Base-by-base conservation (phyloP, 1,140 invertebrate genomes). In the Ostrea edulis region DNA sequence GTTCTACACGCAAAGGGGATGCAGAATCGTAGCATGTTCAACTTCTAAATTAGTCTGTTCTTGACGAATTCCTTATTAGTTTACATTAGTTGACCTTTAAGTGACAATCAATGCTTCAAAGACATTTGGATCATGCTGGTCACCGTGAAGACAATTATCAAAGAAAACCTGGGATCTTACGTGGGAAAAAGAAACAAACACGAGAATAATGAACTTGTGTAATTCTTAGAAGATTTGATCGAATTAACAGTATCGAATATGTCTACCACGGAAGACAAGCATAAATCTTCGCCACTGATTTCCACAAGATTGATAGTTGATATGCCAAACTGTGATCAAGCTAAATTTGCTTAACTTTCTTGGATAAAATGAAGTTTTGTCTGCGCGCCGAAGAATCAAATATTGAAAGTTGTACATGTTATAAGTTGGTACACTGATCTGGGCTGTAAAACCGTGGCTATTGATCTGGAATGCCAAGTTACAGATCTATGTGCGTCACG, bases 401-500 rank as follows among this genome's bases (percentile, higher is more conserved):
- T 35, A 77, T 77, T 77, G 68, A 77, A 77, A 77, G 68, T 77
- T 77, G 68, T 77, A 29, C 68, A 25, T 29, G 68, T 25, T 77
- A 77, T 77, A 29, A 44, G 68, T 77, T 25, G 68, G 29, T 25
- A 83, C 82, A 83, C 52, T 83, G 82, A 83, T 83, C 82, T 51
- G 53, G 82, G 51, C 53, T 22, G 51, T 52, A 20, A 53, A 83
- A 54, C 82, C 44, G 14, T 29, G 51, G 86, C 51, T 87, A 87
- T 87, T 77, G 86, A 87, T 87, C 71, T 22, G 17, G 82, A 52
- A 84, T 65, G 44, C 65, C 65, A 44, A 77, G 68, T 77, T 77
- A 77, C 68, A 77, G 68, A 77, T 77, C 22, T 77, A 77, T 77
- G 65, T 53, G 68, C 62, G 71, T 88, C 87, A 88, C 87, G 87